Base-by-base conservation (phyloP, 1,140 invertebrate species). In the Scaptomyza hsui region DNA sequence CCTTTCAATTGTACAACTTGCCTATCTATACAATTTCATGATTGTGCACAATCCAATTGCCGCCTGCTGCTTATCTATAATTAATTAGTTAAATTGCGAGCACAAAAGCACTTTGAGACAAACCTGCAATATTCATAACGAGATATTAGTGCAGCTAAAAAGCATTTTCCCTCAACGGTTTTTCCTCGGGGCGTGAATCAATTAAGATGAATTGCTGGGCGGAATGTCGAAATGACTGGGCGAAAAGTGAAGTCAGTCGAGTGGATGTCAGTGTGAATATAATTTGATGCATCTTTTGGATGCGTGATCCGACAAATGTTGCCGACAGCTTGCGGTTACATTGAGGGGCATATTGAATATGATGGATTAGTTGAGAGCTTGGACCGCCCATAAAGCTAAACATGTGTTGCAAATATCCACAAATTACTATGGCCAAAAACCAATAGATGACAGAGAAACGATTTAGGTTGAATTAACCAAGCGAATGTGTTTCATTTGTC, bases 251-350 rank as follows among this genome's bases (percentile, higher is more conserved):
- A 67, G 45, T 9, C 6, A n/a, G n/a, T 70, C 29, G 47, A 64
- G 7, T 18, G n/a, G 53, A 41, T 29, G 55, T 59, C 45, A 60
- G 41, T 72, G 53, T 56, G 53, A 65, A 64, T 65, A 48, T 60
- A 72, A 73, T 73, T 32, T 62, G 57, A 69, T 72, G 73, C 57
- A 72, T 72, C 62, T 62, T 45, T 57, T 39, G 37, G 72, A 61
- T 62, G 60, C 26, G 52, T 57, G 32, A 48, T 49, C 4, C 29
- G 19, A 45, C 72, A 67, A 75, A 75, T 75, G 61, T 65, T 37
- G n/a, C 19, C 48, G 72, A 42, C 67, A 71, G 72, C 64, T 72
- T 72, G 70, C 57, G 64, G 70, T 35, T 16, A 19, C 18, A 44
- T n/a, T n/a, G 45, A 16, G 29, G 15, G 10, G 24, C 24, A 16